A percentile compares a stretch with the other conserved stretches of the same genome.
phyloP scores from a whole-genome alignment of 2,888 invertebrate species.

The Sinopyrophorus schimmeli region DNA sequence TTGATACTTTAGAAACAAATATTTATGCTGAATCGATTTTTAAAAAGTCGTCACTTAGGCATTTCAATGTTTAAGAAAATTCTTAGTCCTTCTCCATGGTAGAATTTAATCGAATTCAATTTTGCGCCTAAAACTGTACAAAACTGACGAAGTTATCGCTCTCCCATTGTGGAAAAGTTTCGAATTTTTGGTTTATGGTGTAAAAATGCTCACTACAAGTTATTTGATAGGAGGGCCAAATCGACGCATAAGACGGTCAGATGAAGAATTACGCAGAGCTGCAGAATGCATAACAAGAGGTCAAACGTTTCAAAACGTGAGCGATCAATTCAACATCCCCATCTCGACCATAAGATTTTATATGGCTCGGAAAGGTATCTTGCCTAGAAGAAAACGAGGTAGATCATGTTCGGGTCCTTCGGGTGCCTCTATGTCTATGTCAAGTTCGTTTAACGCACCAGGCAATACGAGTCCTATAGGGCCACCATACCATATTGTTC shows the following conservation, averaged over 20 bases:
- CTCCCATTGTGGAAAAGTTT: no score
- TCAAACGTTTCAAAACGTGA: slow-evolving; percentile 85
- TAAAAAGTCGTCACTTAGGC: no score
- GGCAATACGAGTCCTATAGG: slow-evolving; percentile 66
- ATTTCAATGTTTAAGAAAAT: no score
- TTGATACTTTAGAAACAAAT: no score
- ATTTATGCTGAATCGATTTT: no score
- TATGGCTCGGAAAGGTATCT: slow-evolving; percentile 84
- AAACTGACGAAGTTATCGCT: no score
- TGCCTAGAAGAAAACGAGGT: slow-evolving; percentile 78
- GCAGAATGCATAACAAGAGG: slow-evolving; percentile 86
- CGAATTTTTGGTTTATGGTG: no score
- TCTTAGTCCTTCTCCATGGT: no score
- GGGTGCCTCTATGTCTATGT: slow-evolving; percentile 44
- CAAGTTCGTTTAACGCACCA: slow-evolving; percentile 54
- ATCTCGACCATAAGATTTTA: slow-evolving; percentile 86
- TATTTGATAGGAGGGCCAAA: slow-evolving; percentile 41
- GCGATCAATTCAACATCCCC: slow-evolving; percentile 85
- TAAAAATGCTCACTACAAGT: no score
- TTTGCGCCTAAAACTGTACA: no score
- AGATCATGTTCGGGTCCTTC: slow-evolving; percentile 62
- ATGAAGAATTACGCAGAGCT: slow-evolving; percentile 75
- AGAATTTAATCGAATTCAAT: no score
- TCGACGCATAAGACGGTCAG: slow-evolving; percentile 70
- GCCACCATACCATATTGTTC: slow-evolving; percentile 77